A percentile compares a stretch with the other conserved stretches of the same genome.
Conservation (phyloP, 2,113 vertebrate species). For the Cynocephalus volans region DNA sequence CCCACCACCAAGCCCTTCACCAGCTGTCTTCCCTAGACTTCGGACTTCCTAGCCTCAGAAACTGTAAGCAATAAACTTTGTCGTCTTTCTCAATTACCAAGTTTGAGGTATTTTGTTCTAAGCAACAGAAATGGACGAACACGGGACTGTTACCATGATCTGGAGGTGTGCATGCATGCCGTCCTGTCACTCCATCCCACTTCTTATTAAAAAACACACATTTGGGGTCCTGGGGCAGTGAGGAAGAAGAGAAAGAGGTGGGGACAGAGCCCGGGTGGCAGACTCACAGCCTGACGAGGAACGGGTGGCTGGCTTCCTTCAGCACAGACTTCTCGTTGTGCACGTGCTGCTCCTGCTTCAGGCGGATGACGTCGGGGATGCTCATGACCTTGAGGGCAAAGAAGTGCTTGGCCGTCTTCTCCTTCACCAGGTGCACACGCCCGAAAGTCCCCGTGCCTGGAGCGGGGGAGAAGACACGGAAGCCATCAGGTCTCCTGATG, state of each 20-base stretch:
- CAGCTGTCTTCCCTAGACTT: too few species aligned
- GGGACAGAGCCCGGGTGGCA: too few species aligned
- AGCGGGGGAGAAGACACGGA: neutral
- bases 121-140: too few species aligned
- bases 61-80: too few species aligned
- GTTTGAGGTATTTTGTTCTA: too few species aligned
- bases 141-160: neutral
- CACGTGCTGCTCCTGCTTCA: conserved; percentile 98
- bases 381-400: conserved; percentile 98
- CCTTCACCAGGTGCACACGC: conserved; percentile 95
- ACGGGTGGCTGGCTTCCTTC: conserved; percentile 95
- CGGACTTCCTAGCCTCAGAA: too few species aligned
- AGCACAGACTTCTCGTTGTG: conserved; percentile 98
- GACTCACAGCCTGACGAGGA: conserved; percentile 97
- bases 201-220: neutral
- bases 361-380: conserved; percentile 96
- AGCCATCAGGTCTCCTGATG: neutral
- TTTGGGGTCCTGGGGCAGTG: too few species aligned
- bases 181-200: neutral
- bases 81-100: too few species aligned
- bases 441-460: conserved; percentile 97
- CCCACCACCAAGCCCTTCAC: too few species aligned
- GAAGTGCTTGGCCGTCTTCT: conserved; percentile 92
- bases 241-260: neutral
- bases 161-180: neutral